Evolutionary conservation across 1,140 invertebrate species (phyloP).

Genomic region (Diprion similis): DNA sequence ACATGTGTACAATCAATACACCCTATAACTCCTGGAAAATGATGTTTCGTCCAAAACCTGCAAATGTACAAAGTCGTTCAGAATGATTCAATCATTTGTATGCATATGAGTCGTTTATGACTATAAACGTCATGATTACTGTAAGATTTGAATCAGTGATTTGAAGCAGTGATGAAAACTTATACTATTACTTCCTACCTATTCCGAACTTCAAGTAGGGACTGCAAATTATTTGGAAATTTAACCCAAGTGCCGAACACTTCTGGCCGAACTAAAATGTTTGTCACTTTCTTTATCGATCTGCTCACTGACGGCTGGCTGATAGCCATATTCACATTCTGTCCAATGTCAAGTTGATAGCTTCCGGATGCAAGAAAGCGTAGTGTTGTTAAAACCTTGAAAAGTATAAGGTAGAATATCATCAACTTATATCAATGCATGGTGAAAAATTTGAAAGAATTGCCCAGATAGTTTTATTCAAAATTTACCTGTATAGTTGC

Average conservation of each 20-base stretch:
- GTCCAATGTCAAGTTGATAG: conserved; percentile 26
- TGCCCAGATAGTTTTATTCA: too few relatives aligned
- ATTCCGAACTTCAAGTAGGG: conserved; percentile 19
- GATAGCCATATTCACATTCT: conserved; percentile 20
- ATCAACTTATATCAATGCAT: too few relatives aligned
- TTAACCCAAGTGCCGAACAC: conserved; percentile 22
- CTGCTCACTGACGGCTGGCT: conserved; percentile 27
- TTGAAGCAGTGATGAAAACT: conserved; percentile 17
- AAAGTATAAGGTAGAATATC: too few relatives aligned
- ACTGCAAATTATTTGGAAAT: conserved; percentile 21
- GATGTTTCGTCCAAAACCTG: too few relatives aligned
- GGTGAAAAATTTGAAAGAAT: too few relatives aligned
- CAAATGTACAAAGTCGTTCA: too few relatives aligned
- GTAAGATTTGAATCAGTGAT: conserved; percentile 17
- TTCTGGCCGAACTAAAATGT: conserved; percentile 20
- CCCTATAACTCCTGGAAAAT: conserved; percentile 34
- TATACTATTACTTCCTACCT: conserved; percentile 18
- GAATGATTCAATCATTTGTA: too few relatives aligned
- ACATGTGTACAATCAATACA: conserved; percentile 46
- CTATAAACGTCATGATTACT: too few relatives aligned
- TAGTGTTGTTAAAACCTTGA: conserved; percentile 27
- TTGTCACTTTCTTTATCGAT: conserved; percentile 21
- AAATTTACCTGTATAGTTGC: too few relatives aligned
- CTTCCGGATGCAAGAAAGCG: conserved; percentile 24
- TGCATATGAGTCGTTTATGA: too few relatives aligned